phyloP scores from a whole-genome alignment of 1,140 invertebrate species.

The Lithobius niger region DNA sequence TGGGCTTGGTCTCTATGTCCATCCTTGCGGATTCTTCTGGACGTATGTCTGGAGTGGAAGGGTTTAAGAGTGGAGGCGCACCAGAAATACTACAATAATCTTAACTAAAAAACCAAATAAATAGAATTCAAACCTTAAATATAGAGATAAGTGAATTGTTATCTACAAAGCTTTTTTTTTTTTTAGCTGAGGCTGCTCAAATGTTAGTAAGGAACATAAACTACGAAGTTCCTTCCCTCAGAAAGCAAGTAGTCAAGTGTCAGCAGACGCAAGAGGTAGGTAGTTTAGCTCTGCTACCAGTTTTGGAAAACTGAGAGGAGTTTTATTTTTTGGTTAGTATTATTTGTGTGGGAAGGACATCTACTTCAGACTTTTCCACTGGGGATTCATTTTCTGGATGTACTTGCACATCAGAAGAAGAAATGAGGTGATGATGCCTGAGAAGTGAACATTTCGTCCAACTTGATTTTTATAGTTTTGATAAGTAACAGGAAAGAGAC shows the following conservation, averaged over 20 bases:
- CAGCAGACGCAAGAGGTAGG: slow-evolving; percentile 50
- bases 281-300: background rate
- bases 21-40: too few relatives aligned
- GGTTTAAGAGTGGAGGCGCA: too few relatives aligned
- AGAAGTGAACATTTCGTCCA: background rate
- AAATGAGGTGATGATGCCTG: background rate
- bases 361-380: background rate
- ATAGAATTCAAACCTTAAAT: too few relatives aligned
- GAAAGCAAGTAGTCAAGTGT: slow-evolving; percentile 74
- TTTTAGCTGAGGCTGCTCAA: slow-evolving; percentile 75
- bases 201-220: slow-evolving; percentile 80
- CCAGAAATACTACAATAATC: too few relatives aligned
- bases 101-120: too few relatives aligned
- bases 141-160: too few relatives aligned
- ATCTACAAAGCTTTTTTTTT: too few relatives aligned
- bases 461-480: background rate
- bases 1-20: too few relatives aligned
- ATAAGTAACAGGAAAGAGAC: too few relatives aligned
- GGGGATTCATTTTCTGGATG: background rate
- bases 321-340: slow-evolving; percentile 1
- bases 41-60: too few relatives aligned
- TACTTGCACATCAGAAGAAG: background rate
- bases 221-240: slow-evolving; percentile 86
- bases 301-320: too few relatives aligned
- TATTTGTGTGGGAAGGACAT: background rate